These are phyloP conservation scores for Mesorhabditis spiculigera DNA, from an alignment of 2,888 invertebrate genomes.

Conservation along the genomic window DNA sequence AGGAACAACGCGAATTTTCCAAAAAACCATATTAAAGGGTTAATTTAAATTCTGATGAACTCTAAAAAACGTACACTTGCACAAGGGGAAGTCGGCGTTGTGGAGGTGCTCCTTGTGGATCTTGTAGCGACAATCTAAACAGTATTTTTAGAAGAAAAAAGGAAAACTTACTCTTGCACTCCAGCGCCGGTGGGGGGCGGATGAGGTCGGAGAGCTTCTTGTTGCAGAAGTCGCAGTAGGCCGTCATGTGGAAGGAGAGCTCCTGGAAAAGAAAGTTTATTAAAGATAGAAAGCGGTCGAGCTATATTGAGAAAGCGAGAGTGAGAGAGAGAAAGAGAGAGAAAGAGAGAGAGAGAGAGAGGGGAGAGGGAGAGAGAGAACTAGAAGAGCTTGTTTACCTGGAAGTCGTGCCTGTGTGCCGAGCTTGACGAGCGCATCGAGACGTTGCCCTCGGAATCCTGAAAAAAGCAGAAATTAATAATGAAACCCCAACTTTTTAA, in stretches of 20 bases:
- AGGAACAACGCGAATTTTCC: no score
- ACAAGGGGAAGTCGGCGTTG: constrained; percentile 28
- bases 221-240: constrained; percentile 90
- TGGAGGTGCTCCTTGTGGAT: constrained; percentile 87
- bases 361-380: not conserved
- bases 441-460: not conserved
- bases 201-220: constrained; percentile 91
- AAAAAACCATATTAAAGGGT: no score
- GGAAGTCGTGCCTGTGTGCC: not conserved
- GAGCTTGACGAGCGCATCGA: not conserved
- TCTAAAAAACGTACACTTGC: constrained; percentile 32
- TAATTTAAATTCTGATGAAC: not conserved
- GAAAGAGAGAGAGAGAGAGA: no score
- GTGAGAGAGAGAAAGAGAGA: no score
- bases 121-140: constrained; percentile 33
- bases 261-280: constrained; percentile 24
- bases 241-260: constrained; percentile 34
- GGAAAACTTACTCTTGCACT: constrained; percentile 76
- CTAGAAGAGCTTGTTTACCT: not conserved
- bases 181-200: constrained; percentile 91
- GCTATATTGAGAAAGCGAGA: not conserved
- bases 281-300: not conserved
- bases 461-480: not conserved
- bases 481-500: not conserved
- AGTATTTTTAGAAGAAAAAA: not conserved